Base-by-base conservation (phyloP, 1,140 invertebrate genomes). In the Lepidostoma basale region DNA sequence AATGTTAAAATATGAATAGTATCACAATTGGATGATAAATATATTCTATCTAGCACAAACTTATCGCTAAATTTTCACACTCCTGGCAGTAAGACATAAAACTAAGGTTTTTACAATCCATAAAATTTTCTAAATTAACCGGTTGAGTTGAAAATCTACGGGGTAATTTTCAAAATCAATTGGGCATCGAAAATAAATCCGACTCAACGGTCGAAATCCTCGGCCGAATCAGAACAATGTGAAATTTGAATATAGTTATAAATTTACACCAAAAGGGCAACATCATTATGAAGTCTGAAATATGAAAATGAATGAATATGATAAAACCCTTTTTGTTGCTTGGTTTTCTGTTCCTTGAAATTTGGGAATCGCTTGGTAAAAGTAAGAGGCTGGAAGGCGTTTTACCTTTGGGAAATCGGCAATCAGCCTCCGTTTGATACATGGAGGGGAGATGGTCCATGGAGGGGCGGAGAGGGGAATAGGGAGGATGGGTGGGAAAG, bases 341-440 rank as follows among this genome's bases (percentile, higher is more conserved):
- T 26, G n/a, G 23, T 18, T 26, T 30, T 28, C 14, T 54, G 3
- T 8, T 54, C 14, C 30, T 54, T 54, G 26, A 26, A 6, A 5
- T 26, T 3, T 28, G 26, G 2, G 49, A 18, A 18, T 30, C 12
- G 23, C 9, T 40, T 33, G 23, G 36, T 22, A 16, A 59, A 25
- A 40, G 36, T 23, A 47, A 36, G 25, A 65, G 62, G 45, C 44
- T 65, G 62, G 45, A 54, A 65, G 62, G 62, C 47, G 40, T 45
- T 65, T 54, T 54, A 44, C 64, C 64, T 58, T 26, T 42, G 64
- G 64, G 64, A 66, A 66, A 66, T 66, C 64, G 64, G 36, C 39
- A 66, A 58, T 56, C 52, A 66, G 64, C 33, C 64, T 58, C 25
- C 49, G 23, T 52, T 52, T 66, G 64, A 66, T 66, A 66, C 64